Conservation (phyloP, 1,140 invertebrate species). For the Lethrus apterus region DNA sequence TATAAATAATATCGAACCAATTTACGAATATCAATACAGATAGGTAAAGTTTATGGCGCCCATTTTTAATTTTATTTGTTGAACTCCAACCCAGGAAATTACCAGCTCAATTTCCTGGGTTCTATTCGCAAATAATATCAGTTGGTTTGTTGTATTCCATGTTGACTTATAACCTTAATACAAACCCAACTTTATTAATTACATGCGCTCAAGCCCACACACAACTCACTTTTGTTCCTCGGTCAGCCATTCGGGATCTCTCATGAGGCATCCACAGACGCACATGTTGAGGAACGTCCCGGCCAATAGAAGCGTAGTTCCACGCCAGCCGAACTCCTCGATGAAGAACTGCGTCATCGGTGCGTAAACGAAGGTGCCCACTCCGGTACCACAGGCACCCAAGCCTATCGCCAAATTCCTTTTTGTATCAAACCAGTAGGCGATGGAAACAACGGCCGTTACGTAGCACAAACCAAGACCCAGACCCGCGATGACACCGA, state of each 20-base stretch:
- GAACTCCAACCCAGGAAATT: too few species aligned
- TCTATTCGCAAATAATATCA: too few species aligned
- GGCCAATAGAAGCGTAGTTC: constrained; percentile 73
- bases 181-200: too few species aligned
- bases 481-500: constrained; percentile 77
- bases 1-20: too few species aligned
- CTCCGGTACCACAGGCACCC: constrained; percentile 81
- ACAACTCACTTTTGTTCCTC: constrained; percentile 45
- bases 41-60: too few species aligned
- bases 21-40: too few species aligned
- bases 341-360: constrained; percentile 71
- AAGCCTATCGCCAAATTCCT: constrained; percentile 87
- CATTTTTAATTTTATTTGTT: too few species aligned
- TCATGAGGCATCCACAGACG: constrained; percentile 81
- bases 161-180: too few species aligned
- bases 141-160: too few species aligned
- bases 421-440: constrained; percentile 93
- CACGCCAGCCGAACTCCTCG: constrained; percentile 75
- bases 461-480: constrained; percentile 83
- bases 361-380: constrained; percentile 79
- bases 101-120: too few species aligned
- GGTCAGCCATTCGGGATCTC: constrained; percentile 73
- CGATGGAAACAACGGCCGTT: constrained; percentile 85
- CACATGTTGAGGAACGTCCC: constrained; percentile 82
- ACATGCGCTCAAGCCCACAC: too few species aligned